A percentile compares a stretch with the other conserved stretches of the same genome.
phyloP scores from a whole-genome alignment of 1,140 invertebrate species.

The Glomeris maerens region DNA sequence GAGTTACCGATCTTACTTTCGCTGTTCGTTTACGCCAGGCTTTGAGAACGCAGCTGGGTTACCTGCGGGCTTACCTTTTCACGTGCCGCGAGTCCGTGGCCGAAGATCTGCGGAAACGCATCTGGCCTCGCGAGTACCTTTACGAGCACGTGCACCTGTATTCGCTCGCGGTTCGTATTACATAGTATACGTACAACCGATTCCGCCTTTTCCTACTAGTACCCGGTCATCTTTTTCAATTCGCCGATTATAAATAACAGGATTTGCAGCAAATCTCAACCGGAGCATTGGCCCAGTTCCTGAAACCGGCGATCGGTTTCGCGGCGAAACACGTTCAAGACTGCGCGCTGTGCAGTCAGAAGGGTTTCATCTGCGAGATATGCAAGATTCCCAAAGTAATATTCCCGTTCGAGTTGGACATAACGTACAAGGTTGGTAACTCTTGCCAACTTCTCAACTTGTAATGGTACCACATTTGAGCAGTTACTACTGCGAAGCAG shows the following conservation, averaged over 20 bases:
- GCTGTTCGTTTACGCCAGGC: slow-evolving; percentile 35
- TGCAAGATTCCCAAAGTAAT: slow-evolving; percentile 71
- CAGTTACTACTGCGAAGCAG: neutral
- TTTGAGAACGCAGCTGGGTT: slow-evolving; percentile 66
- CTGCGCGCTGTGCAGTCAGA: slow-evolving; percentile 73
- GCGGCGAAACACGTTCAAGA: slow-evolving; percentile 64
- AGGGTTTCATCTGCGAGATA: slow-evolving; percentile 89
- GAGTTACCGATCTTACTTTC: no score
- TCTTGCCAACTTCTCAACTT: slow-evolving; percentile 11
- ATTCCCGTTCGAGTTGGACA: slow-evolving; percentile 78
- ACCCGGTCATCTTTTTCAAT: neutral
- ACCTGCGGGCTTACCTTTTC: slow-evolving; percentile 71
- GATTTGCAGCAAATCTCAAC: slow-evolving; percentile 64
- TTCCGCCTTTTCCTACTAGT: neutral
- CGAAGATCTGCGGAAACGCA: slow-evolving; percentile 59
- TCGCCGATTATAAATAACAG: slow-evolving; percentile 23
- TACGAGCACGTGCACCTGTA: slow-evolving; percentile 84
- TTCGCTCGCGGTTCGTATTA: slow-evolving; percentile 46
- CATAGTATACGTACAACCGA: neutral
- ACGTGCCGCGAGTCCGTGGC: slow-evolving; percentile 72
- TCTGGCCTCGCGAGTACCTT: slow-evolving; percentile 74
- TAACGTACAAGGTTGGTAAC: slow-evolving; percentile 55
- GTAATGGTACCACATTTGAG: slow-evolving; percentile 4
- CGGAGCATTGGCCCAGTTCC: slow-evolving; percentile 49
- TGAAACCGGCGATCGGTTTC: slow-evolving; percentile 66